Percentiles rank a stretch among this genome's conserved stretches.
Evolutionary conservation across 92 coral and sea anemone species (phyloP).

Genomic region (Epizoanthus stellaris): DNA sequence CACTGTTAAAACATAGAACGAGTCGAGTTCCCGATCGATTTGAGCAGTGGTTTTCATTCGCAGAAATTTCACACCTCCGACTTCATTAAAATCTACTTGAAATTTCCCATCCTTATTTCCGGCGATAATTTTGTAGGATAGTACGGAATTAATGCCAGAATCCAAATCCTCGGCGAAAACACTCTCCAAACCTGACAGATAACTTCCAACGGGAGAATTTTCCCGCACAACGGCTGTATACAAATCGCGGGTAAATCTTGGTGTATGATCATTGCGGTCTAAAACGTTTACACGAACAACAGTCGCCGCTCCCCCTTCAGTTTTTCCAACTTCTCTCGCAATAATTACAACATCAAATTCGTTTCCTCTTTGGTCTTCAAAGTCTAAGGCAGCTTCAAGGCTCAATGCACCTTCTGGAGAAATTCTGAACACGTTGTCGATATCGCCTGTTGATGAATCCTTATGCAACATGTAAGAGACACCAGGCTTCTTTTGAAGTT

Average conservation of each 20-base stretch:
- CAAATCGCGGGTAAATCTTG: constrained; percentile 84
- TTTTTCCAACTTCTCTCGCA: constrained; percentile 66
- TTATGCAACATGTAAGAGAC: constrained; percentile 66
- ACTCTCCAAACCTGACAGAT: constrained; percentile 87
- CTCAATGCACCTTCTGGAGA: constrained; percentile 80
- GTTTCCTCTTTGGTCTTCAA: constrained; percentile 86
- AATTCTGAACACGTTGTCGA: constrained; percentile 77
- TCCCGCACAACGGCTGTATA: constrained; percentile 76
- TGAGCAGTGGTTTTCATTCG: constrained; percentile 75
- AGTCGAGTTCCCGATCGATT: constrained; percentile 85
- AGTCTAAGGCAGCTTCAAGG: constrained; percentile 85
- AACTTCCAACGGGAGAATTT: constrained; percentile 73
- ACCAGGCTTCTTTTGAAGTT: constrained; percentile 61
- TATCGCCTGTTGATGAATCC: constrained; percentile 68
- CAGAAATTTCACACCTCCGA: constrained; percentile 84
- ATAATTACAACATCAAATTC: constrained; percentile 82
- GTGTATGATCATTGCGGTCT: constrained; percentile 88
- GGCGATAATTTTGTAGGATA: constrained; percentile 78
- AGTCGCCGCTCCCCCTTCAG: constrained; percentile 73
- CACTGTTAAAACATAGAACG: constrained; percentile 86
- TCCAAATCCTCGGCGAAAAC: constrained; percentile 89
- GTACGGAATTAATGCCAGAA: constrained; percentile 72
- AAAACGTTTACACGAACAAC: constrained; percentile 70
- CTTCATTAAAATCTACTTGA: constrained; percentile 72
- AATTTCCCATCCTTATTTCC: constrained; percentile 91